Base-by-base conservation (phyloP, 2,888 invertebrate genomes). In the Carabus problematicus region DNA sequence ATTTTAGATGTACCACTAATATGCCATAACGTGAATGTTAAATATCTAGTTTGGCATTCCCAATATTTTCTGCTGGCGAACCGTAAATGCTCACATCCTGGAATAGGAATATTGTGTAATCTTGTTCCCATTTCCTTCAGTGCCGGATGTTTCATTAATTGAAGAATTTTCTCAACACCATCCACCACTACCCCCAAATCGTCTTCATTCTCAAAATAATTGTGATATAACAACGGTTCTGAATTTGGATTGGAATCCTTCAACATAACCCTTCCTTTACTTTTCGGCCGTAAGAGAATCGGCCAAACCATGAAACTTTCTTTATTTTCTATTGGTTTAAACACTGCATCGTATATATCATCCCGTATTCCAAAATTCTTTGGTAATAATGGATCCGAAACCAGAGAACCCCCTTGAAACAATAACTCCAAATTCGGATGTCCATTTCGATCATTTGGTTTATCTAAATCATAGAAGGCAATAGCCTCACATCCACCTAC, bases 371-470 rank as follows among this genome's bases (percentile, higher is more conserved):
- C 84, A 76, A 86, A 80, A 74, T 80, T 79, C 77, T 82, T 77
- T 72, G 83, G 77, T 4, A 82, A 71, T 1, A 79, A 70, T 0
- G 75, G 72, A 72, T 91, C 90, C 0, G 88, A 85, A 42, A 85
- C 82, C 11, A 90, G 77, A 0, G 89, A 89, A 0, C 89, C 90
- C 0, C 86, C 86, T 58, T 87, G 82, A 76, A 85, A 86, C 41
- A 91, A 85, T 0, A 91, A 77, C 77, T 91, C 91, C 64, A 90
- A 86, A 75, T 91, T 89, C 0, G 91, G 90, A 70, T 89, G 85
- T 6, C 84, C 85, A 58, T 85, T 84, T 0, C 86, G 85, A 70
- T 88, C 86, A 0, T 81, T 77, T 0, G 88, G 87, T 40, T 84
- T 74, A 1, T 82, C 81, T 6, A 89, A 86, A 76, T 90, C 89